These are phyloP conservation scores for Chiloscyllium plagiosum DNA, from an alignment of 2,113 vertebrate species.

Conservation along the genomic window DNA sequence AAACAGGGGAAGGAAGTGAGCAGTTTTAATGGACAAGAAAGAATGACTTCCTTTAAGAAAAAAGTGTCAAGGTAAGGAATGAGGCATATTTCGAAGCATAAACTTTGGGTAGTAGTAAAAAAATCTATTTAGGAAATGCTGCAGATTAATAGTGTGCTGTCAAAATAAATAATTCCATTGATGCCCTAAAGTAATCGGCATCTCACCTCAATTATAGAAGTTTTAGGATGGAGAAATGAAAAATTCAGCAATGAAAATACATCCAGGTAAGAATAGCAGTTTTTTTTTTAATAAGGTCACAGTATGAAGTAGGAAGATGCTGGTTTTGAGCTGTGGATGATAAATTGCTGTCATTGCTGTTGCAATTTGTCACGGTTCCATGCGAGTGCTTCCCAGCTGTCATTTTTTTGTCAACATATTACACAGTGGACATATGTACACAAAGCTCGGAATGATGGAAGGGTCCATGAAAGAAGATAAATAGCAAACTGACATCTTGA, in stretches of 20 bases:
- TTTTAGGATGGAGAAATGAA: slow-evolving; percentile 33
- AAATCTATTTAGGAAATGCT: slow-evolving; percentile 25
- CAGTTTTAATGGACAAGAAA: neutral
- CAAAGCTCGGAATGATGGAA: slow-evolving; percentile 30
- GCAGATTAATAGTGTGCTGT: slow-evolving; percentile 34
- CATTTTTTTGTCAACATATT: slow-evolving; percentile 50
- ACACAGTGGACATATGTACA: slow-evolving; percentile 62
- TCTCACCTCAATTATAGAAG: slow-evolving; percentile 35
- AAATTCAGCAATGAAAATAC: slow-evolving; percentile 32
- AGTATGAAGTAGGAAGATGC: slow-evolving; percentile 56
- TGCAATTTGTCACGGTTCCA: slow-evolving; percentile 73
- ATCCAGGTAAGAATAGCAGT: slow-evolving; percentile 21
- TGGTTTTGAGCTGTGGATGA: slow-evolving; percentile 56
- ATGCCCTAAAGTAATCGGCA: slow-evolving; percentile 33
- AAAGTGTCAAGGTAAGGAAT: slow-evolving; percentile 12
- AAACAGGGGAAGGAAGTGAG: neutral
- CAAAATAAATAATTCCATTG: slow-evolving; percentile 39
- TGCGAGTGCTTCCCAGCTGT: slow-evolving; percentile 72
- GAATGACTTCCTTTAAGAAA: neutral
- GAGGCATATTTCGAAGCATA: neutral
- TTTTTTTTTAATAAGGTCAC: slow-evolving; percentile 59
- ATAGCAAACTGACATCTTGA: slow-evolving; percentile 29
- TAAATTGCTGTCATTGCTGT: slow-evolving; percentile 69
- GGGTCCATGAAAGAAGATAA: slow-evolving; percentile 35
- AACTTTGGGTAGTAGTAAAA: slow-evolving; percentile 14